These are phyloP conservation scores for Megaceryle alcyon DNA, from an alignment of 2,797 vertebrate species.

Conservation along the genomic window DNA sequence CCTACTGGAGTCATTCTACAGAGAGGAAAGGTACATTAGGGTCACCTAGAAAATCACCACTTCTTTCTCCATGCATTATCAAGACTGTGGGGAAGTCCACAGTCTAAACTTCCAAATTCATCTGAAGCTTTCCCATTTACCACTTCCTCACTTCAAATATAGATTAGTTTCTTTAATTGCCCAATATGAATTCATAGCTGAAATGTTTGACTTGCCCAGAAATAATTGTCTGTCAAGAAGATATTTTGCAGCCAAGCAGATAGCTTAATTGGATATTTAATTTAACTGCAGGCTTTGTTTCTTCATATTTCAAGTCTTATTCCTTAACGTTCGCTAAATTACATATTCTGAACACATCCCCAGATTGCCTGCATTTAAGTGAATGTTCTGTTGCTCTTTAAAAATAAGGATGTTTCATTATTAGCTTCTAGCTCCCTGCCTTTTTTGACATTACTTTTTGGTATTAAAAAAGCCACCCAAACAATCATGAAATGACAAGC, in stretches of 20 bases:
- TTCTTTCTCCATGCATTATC: neutral
- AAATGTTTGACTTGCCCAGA: slow-evolving; percentile 74
- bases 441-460: neutral
- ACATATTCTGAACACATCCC: slow-evolving; percentile 35
- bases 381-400: neutral
- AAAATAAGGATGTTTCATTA: neutral
- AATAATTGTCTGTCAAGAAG: slow-evolving; percentile 77
- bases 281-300: slow-evolving; percentile 71
- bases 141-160: slow-evolving; percentile 54
- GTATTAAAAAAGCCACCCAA: neutral
- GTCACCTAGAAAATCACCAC: neutral
- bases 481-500: neutral
- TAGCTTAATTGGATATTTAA: slow-evolving; percentile 77
- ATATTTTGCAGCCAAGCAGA: slow-evolving; percentile 75
- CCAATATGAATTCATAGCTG: slow-evolving; percentile 61
- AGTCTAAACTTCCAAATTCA: neutral
- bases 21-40: neutral
- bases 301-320: slow-evolving; percentile 57
- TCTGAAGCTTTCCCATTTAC: slow-evolving; percentile 34
- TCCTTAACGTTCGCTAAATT: slow-evolving; percentile 52
- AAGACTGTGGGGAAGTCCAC: neutral
- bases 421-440: neutral
- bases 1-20: neutral
- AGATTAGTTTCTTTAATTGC: slow-evolving; percentile 74
- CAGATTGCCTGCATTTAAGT: slow-evolving; percentile 8